Conservation (phyloP, 37 sponge, comb jelly and placozoan species). For the Theonella swinhoei region DNA sequence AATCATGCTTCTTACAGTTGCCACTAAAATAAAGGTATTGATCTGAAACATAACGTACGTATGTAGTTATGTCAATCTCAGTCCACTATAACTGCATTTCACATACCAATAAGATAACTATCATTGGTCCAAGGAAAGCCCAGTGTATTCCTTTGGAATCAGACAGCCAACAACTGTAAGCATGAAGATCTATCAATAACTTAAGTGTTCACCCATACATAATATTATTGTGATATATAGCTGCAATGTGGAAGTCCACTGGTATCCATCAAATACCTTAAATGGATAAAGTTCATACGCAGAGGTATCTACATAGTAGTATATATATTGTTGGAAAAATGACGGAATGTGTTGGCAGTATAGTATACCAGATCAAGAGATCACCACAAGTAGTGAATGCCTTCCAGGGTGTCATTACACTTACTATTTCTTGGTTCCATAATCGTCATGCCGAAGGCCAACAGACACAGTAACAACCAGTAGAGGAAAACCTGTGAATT, state of each 20-base stretch:
- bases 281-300: too few relatives aligned
- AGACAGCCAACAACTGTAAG: conserved; percentile 50
- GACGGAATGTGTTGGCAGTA: too few relatives aligned
- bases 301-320: too few relatives aligned
- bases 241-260: too few relatives aligned
- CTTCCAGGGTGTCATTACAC: too few relatives aligned
- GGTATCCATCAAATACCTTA: too few relatives aligned
- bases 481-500: conserved; percentile 38
- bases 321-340: too few relatives aligned
- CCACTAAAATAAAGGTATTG: conserved; percentile 9
- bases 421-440: conserved; percentile 11
- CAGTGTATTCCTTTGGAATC: conserved; percentile 2
- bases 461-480: conserved; percentile 42
- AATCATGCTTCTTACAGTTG: conserved; percentile 12
- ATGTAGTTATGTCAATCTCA: not conserved
- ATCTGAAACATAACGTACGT: conserved; percentile 9
- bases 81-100: too few relatives aligned
- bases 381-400: too few relatives aligned
- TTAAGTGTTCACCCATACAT: not conserved
- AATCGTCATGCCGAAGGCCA: conserved; percentile 9
- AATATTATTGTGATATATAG: too few relatives aligned
- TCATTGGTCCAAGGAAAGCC: conserved; percentile 50
- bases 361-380: not conserved
- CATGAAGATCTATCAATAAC: not conserved
- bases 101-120: conserved; percentile 34